A percentile compares a stretch with the other conserved stretches of the same genome.
Conservation (phyloP, 2,113 vertebrate genomes). For the Mellivora capensis region DNA sequence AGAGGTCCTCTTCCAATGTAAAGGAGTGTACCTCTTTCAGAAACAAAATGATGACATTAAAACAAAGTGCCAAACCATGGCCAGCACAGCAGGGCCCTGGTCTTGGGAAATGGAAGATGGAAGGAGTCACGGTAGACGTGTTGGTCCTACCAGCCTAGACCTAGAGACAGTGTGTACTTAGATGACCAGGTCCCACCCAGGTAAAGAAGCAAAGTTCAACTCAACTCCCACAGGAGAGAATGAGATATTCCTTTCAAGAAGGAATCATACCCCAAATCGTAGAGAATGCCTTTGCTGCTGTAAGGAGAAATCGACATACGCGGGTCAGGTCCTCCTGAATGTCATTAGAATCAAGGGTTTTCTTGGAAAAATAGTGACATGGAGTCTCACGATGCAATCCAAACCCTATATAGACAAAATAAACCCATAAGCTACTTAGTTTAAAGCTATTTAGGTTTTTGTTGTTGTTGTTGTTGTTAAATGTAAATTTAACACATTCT, state of each 20-base stretch:
- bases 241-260: not conserved
- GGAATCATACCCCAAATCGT: not conserved
- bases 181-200: not conserved
- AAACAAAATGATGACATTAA: not conserved
- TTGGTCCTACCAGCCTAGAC: accelerated
- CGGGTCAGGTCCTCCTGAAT: accelerated
- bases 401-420: not conserved
- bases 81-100: accelerated
- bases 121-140: accelerated
- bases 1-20: not conserved
- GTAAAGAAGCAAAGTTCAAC: not conserved
- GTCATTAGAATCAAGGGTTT: not conserved
- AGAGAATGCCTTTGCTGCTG: not conserved
- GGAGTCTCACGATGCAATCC: not conserved
- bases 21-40: not conserved
- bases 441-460: not conserved
- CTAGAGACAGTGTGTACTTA: not conserved
- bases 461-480: not conserved
- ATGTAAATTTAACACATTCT: not conserved
- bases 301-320: not conserved
- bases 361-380: not conserved
- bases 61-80: not conserved
- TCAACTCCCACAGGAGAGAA: not conserved
- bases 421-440: not conserved
- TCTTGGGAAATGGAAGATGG: not conserved